These are phyloP conservation scores for Coregonus suidteri DNA, from an alignment of 2,797 vertebrate genomes.

Conservation along the genomic window DNA sequence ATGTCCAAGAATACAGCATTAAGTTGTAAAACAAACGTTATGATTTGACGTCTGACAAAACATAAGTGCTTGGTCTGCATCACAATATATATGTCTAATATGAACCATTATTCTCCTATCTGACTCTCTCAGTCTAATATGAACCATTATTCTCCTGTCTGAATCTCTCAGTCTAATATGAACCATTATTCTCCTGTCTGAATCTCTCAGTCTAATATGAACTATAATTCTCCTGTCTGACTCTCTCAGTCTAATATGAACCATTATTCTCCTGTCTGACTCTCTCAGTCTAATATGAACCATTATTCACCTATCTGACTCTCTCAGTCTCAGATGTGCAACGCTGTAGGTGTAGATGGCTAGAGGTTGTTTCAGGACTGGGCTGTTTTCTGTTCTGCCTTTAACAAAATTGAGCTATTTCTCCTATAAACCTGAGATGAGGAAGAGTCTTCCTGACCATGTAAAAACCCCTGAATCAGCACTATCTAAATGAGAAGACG, in stretches of 20 bases:
- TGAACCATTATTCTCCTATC: neutral
- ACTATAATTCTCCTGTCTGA: neutral
- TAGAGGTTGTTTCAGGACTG: slow-evolving; percentile 56
- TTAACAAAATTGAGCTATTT: slow-evolving; percentile 28
- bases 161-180: neutral
- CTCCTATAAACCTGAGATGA: slow-evolving; percentile 46
- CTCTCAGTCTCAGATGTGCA: neutral
- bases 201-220: neutral
- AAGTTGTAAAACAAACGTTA: neutral
- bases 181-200: neutral
- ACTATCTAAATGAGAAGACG: slow-evolving; percentile 68
- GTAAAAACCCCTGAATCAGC: slow-evolving; percentile 72
- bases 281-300: neutral
- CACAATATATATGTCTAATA: neutral
- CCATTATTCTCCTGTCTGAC: neutral
- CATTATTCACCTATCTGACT: neutral
- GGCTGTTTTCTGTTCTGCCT: neutral
- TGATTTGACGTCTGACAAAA: neutral
- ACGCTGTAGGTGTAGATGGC: neutral
- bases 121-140: neutral
- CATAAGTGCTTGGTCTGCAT: neutral
- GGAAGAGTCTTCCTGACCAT: slow-evolving; percentile 59
- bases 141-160: neutral
- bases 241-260: neutral
- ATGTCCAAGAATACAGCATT: neutral